These are phyloP conservation scores for Gymnogyps californianus DNA, from an alignment of 2,113 vertebrate genomes.

Conservation along the genomic window DNA sequence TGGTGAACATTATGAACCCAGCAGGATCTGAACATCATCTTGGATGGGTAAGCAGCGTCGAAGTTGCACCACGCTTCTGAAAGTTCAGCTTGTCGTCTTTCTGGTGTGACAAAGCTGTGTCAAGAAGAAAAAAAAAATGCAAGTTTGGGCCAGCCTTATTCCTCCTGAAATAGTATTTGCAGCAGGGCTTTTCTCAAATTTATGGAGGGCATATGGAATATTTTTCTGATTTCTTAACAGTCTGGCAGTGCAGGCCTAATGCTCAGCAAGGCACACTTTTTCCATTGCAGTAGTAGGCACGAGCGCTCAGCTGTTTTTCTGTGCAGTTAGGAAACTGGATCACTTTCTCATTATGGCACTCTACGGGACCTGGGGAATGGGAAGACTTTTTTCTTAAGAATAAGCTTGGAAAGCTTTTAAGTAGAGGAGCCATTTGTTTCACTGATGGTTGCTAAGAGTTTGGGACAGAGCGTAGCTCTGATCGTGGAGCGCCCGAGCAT, in stretches of 20 bases:
- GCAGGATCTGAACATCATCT: neutral
- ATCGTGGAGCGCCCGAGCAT: fast-evolving
- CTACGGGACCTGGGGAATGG: neutral
- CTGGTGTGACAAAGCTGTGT: neutral
- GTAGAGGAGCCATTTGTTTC: neutral
- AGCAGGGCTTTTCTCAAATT: neutral
- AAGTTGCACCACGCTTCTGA: neutral
- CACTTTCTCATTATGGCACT: neutral
- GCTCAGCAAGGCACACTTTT: neutral
- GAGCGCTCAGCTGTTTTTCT: neutral
- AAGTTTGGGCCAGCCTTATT: neutral
- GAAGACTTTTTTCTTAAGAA: neutral
- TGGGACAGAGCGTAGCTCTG: neutral
- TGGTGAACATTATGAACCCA: neutral
- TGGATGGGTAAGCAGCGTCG: neutral
- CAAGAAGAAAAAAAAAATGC: neutral
- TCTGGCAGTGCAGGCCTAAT: neutral
- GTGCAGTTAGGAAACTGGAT: neutral
- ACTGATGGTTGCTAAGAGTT: neutral
- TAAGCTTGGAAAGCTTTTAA: neutral
- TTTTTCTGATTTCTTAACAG: neutral
- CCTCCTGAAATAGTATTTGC: neutral
- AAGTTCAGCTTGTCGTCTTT: neutral
- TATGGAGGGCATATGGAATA: neutral
- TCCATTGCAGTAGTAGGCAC: neutral